These are phyloP conservation scores for Exocentrus adspersus DNA, from an alignment of 2,888 invertebrate species.

Conservation along the genomic window DNA sequence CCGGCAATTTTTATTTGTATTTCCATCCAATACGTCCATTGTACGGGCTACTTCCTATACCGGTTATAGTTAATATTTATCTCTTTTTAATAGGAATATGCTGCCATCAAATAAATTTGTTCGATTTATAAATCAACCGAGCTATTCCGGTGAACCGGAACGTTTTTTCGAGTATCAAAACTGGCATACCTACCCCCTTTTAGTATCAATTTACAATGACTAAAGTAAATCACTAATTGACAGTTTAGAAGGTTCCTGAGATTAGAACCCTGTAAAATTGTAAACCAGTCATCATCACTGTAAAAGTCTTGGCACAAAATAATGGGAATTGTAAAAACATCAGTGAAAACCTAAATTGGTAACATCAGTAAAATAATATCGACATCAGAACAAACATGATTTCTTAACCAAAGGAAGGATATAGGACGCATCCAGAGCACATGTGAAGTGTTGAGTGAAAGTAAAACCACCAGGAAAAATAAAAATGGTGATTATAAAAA, in stretches of 20 bases:
- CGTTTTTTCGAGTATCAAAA: background rate
- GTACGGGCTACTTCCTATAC: conserved; percentile 29
- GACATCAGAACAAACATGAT: too few relatives aligned
- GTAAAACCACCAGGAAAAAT: too few relatives aligned
- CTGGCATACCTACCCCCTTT: background rate
- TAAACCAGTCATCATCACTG: too few relatives aligned
- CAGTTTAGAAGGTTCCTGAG: background rate
- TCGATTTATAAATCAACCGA: background rate
- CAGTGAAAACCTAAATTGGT: too few relatives aligned
- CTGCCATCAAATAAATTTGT: background rate
- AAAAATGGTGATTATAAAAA: too few relatives aligned
- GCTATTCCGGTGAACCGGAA: background rate
- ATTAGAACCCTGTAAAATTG: too few relatives aligned
- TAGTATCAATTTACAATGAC: background rate
- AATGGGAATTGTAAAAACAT: too few relatives aligned
- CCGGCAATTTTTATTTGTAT: conserved; percentile 49
- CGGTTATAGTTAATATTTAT: conserved; percentile 42
- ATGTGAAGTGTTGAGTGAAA: too few relatives aligned
- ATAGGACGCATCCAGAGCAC: too few relatives aligned
- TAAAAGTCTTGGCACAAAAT: too few relatives aligned
- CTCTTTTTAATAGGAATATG: conserved; percentile 38
- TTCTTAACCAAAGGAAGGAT: too few relatives aligned
- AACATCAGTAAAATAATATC: too few relatives aligned
- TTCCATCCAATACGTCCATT: conserved; percentile 45
- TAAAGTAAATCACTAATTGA: background rate